Evolutionary conservation across 1,140 invertebrate genomes (phyloP), one percentile per base, ranked within the genome.

Genomic region (Heliconius eleuchia): DNA sequence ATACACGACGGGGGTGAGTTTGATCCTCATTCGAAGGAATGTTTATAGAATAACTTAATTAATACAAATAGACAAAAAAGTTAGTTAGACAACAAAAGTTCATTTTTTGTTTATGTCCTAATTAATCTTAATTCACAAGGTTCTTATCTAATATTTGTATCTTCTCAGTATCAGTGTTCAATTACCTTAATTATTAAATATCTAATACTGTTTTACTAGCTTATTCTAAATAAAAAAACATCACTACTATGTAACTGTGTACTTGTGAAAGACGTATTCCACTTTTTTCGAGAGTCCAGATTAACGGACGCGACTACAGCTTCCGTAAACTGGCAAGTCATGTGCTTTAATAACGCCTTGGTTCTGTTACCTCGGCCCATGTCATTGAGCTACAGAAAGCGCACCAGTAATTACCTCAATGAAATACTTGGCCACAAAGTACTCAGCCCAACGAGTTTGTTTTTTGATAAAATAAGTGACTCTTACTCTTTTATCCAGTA

Each of bases 271-370:
- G 55, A 46, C 16, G 1, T 9, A 70, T 76, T 76, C 57, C n/a
- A 23, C 5, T 46, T 76, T 30, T 76, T 76, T 76, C 16, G 13
- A 39, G 60, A 18, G 74, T 71, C 3, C 57, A 34, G 16, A 70
- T 76, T 71, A 70, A 46, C 23, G 18, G 50, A n/a, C 8, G 72
- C 52, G 73, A 16, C 74, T 13, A 73, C 55, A 79, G 70, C 75
- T 86, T 60, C 80, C 80, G 85, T 86, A 87, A 85, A 86, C 79
- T 72, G 79, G 80, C 87, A 86, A 90, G 89, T 91, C 89, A 91
- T 87, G 80, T 86, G 78, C 78, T 84, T 84, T 91, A 90, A 91
- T 87, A 85, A 87, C 76, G 66, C 34, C 34, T 76, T 79, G 80
- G 81, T 89, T 84, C 82, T 86, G 78, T 90, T 89, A 87, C 84